phyloP scores from a whole-genome alignment of 2,113 vertebrate species.

The Dasyprocta punctata region DNA sequence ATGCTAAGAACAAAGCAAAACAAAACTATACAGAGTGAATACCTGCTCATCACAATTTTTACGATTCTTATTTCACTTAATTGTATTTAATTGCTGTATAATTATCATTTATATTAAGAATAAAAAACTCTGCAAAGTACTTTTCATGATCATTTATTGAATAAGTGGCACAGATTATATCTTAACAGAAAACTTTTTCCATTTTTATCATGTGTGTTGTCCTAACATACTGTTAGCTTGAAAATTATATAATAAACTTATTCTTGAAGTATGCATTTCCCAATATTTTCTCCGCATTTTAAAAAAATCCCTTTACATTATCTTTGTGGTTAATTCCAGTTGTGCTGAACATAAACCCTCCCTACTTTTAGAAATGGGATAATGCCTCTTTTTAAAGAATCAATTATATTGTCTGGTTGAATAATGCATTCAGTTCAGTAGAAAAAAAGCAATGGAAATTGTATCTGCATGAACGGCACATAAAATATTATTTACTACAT shows the following conservation, averaged over 20 bases:
- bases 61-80: background rate
- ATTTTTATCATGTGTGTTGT: background rate
- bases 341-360: background rate
- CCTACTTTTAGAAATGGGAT: background rate
- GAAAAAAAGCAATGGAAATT: background rate
- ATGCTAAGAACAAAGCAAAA: background rate
- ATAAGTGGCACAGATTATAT: background rate
- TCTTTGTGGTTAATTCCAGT: background rate
- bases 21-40: background rate
- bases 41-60: background rate
- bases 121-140: background rate
- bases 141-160: background rate
- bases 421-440: conserved; percentile 18
- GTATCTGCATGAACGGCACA: background rate
- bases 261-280: conserved; percentile 52
- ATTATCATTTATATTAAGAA: background rate
- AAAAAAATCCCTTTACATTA: conserved; percentile 6
- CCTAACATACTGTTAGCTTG: background rate
- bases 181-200: background rate
- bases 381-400: background rate
- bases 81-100: background rate
- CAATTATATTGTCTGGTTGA: conserved; percentile 1
- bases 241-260: background rate
- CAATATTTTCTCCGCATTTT: background rate
- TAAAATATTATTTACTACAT: conserved; percentile 8